Evolutionary conservation across 2,797 vertebrate genomes (phyloP), one percentile per base, ranked within the genome.

Genomic region (Urosaurus nigricauda): DNA sequence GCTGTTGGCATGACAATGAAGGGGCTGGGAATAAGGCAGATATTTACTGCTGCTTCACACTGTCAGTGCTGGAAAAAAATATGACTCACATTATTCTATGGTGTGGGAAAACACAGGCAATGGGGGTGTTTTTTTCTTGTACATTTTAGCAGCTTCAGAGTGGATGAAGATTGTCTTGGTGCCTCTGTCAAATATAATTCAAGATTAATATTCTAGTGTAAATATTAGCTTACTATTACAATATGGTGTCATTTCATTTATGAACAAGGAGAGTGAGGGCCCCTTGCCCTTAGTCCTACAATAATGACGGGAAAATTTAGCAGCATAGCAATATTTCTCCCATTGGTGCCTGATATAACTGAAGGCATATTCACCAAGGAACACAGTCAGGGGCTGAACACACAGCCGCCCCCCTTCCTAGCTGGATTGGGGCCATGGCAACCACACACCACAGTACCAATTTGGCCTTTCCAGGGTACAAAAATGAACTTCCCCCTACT

Each of bases 1-100:
- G 0, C 51, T 56, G 88, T 86, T 94, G 88, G 65, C 87, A 93
- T 91, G 92, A 85, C 87, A 89, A 93, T 92, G 90, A 80, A 88
- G 83, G 0, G 4, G 1, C n/a, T 24, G 79, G 0, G 29, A 56
- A 24, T 1, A 74, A 89, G 85, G 81, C 85, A 77, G 78, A 88
- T 84, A 87, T 6, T 58, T 88, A 29, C 70, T 7, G 19, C 88
- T 90, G 83, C 85, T 43, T 14, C 86, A 91, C 90, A 85, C 77
- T 88, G 91, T 19, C 87, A 90, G 88, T 1, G 0, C 84, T 71
- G 60, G 6, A 11, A 74, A 58, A 8, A 11, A 79, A 86, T 63
- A 2, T 4, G 74, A 86, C 90, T 89, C 86, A 24, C 70, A 85
- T 87, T 79, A 79, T 74, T 84, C 79, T 91, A 43, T 0, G 58